phyloP scores from a whole-genome alignment of 2,113 vertebrate species.

The Apteryx mantelli region DNA sequence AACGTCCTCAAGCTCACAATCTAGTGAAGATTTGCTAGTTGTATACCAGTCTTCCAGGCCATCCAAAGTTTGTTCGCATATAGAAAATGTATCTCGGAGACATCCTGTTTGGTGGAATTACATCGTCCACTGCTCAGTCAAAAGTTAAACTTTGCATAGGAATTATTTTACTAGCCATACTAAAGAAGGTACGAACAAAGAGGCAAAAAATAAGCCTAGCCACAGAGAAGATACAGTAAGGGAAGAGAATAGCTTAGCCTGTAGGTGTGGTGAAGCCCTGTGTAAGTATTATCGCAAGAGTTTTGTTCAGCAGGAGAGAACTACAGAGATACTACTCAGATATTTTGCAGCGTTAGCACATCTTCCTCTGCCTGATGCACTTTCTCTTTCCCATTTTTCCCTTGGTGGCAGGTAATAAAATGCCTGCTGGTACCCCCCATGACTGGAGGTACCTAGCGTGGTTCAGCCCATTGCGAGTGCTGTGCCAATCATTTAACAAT shows the following conservation, averaged over 20 bases:
- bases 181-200: neutral
- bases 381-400: neutral
- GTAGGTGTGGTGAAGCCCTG: neutral
- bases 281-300: neutral
- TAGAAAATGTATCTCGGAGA: neutral
- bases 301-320: constrained; percentile 5
- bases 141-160: neutral
- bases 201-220: neutral
- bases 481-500: constrained; percentile 90
- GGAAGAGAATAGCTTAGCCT: neutral
- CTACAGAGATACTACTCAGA: constrained; percentile 30
- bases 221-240: neutral
- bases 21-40: neutral
- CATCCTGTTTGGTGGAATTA: neutral
- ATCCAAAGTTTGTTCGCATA: accelerated
- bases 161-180: neutral
- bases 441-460: constrained; percentile 70
- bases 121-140: neutral
- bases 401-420: constrained; percentile 48
- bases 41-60: neutral
- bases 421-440: constrained; percentile 60
- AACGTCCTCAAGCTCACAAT: neutral
- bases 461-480: constrained; percentile 75
- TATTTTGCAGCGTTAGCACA: constrained; percentile 16
- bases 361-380: neutral